Percentiles rank a stretch among this genome's conserved stretches.
Conservation (phyloP, 2,888 invertebrate genomes). For the Callyntrura guangdongensis region DNA sequence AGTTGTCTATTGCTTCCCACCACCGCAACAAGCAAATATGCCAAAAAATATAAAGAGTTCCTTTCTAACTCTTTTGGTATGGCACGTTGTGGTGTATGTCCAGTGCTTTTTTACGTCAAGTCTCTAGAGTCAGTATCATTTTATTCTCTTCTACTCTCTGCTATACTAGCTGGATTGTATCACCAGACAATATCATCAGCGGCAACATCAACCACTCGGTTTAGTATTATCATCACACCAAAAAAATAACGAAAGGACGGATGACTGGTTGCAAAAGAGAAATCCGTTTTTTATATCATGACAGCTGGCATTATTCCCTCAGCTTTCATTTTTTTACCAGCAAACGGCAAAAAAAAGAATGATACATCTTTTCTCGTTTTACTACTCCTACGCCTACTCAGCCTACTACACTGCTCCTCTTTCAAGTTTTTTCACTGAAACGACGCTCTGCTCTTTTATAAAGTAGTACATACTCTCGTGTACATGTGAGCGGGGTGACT, state of each 20-base stretch:
- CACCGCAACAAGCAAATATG: not conserved
- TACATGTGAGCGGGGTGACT: no score
- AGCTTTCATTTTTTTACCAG: slow-evolving; percentile 1
- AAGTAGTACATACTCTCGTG: no score
- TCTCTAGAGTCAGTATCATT: slow-evolving; percentile 29
- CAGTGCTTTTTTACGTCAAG: not conserved
- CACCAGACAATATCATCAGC: slow-evolving; percentile 32
- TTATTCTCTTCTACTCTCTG: slow-evolving; percentile 62
- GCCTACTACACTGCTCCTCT: no score
- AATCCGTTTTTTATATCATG: slow-evolving; percentile 54
- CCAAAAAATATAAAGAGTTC: not conserved
- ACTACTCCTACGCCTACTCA: not conserved
- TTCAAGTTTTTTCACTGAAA: no score
- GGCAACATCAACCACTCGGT: not conserved
- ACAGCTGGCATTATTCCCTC: slow-evolving; percentile 39
- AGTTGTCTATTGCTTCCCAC: not conserved
- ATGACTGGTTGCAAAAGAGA: slow-evolving; percentile 66
- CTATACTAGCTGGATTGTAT: slow-evolving; percentile 17
- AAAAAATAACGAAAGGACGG: slow-evolving; percentile 34
- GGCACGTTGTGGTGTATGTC: no score
- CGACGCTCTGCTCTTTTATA: no score
- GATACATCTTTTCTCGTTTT: not conserved
- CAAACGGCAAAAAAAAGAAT: not conserved
- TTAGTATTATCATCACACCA: not conserved
- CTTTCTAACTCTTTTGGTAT: not conserved